These are phyloP conservation scores for Mesocricetus auratus DNA, from an alignment of 2,113 vertebrate species.

Conservation along the genomic window DNA sequence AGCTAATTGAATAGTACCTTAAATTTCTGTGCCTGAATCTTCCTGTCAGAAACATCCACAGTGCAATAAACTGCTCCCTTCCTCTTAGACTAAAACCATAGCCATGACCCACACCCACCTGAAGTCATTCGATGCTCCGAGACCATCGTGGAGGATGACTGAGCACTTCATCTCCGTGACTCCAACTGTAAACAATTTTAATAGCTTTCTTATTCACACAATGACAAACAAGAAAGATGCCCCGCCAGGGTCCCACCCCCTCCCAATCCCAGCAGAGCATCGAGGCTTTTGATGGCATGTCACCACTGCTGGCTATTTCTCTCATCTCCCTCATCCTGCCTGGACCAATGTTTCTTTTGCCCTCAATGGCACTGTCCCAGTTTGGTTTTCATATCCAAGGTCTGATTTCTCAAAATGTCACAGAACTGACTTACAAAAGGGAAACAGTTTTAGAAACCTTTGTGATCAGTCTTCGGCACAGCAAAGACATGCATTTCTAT, in stretches of 20 bases:
- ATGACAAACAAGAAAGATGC: background rate
- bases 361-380: background rate
- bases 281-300: background rate
- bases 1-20: background rate
- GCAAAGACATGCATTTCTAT: background rate
- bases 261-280: no score
- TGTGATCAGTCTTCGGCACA: constrained; percentile 10
- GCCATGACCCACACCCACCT: background rate
- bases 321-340: background rate
- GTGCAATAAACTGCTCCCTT: background rate
- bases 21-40: background rate
- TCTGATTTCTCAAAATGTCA: constrained; percentile 60
- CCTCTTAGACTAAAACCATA: background rate
- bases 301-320: background rate
- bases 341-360: background rate
- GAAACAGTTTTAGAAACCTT: constrained; percentile 62
- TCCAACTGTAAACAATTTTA: background rate
- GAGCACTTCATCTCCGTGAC: background rate
- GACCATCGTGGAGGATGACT: background rate
- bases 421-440: constrained; percentile 30
- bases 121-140: background rate
- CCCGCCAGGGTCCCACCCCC: background rate
- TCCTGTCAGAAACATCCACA: background rate
- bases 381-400: background rate
- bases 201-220: background rate